Percentiles rank a stretch among this genome's conserved stretches.
Conservation (phyloP, 2,113 vertebrate species). For the Pedetes capensis region DNA sequence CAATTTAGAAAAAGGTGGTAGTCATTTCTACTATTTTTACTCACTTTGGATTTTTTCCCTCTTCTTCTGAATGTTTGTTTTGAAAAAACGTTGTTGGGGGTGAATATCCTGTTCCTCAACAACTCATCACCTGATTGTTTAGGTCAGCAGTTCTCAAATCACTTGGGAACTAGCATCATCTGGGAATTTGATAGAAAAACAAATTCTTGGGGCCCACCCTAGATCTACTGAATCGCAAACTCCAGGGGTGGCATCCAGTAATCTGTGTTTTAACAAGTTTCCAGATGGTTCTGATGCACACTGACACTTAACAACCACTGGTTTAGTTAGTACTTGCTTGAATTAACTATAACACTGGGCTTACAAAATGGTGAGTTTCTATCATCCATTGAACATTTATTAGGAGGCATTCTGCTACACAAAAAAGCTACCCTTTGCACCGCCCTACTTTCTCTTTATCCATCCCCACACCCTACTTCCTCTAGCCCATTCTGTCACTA, state of each 20-base stretch:
- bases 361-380: conserved; percentile 12
- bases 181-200: neutral
- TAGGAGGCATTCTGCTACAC: neutral
- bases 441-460: neutral
- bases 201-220: neutral
- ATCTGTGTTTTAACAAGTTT: neutral
- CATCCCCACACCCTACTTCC: too few species aligned
- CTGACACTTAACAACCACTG: neutral
- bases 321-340: conserved; percentile 6
- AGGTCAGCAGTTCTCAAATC: neutral
- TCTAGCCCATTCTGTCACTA: too few species aligned
- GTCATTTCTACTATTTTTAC: neutral
- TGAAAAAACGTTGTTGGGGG: neutral
- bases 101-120: neutral
- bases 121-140: neutral
- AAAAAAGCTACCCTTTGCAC: neutral
- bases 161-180: neutral
- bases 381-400: neutral
- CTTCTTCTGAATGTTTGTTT: neutral
- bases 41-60: neutral
- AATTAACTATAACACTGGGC: neutral
- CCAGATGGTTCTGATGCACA: neutral
- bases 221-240: neutral
- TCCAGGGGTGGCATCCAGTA: neutral
- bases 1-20: neutral